These are phyloP conservation scores for Bombyx mori DNA, from an alignment of 1,140 invertebrate species.

Conservation along the genomic window DNA sequence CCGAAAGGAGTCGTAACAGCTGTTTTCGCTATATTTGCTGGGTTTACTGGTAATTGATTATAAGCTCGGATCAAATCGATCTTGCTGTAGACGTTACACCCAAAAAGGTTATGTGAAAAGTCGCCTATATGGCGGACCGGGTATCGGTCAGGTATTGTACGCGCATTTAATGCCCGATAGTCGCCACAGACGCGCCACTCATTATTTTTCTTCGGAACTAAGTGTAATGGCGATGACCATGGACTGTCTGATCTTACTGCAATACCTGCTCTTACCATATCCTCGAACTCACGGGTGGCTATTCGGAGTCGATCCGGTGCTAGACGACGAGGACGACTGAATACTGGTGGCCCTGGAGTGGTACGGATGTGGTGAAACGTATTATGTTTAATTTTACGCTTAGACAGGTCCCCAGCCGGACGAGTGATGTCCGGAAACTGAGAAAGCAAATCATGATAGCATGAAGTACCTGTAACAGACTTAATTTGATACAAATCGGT, in stretches of 20 bases:
- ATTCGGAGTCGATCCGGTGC: too few relatives aligned
- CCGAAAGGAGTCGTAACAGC: neutral
- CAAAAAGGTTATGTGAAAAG: neutral
- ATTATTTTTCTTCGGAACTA: neutral
- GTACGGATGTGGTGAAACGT: too few relatives aligned
- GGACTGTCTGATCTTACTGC: neutral
- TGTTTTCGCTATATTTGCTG: constrained; percentile 1
- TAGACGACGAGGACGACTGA: too few relatives aligned
- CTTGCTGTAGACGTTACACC: constrained; percentile 1
- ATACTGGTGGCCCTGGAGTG: too few relatives aligned
- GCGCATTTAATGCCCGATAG: neutral
- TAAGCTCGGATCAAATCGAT: constrained; percentile 5
- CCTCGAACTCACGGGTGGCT: constrained; percentile 1
- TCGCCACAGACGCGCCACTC: constrained; percentile 6
- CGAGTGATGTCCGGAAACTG: too few relatives aligned
- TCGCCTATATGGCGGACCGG: constrained; percentile 6
- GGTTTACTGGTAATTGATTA: constrained; percentile 2
- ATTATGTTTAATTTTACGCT: too few relatives aligned
- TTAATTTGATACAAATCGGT: too few relatives aligned
- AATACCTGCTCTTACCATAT: neutral
- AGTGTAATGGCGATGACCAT: neutral
- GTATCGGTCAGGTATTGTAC: constrained; percentile 1
- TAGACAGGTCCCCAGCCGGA: too few relatives aligned
- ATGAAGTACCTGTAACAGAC: too few relatives aligned
- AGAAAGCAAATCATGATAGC: too few relatives aligned